phyloP scores from a whole-genome alignment of 2,797 vertebrate genomes.

The Squalus acanthias region DNA sequence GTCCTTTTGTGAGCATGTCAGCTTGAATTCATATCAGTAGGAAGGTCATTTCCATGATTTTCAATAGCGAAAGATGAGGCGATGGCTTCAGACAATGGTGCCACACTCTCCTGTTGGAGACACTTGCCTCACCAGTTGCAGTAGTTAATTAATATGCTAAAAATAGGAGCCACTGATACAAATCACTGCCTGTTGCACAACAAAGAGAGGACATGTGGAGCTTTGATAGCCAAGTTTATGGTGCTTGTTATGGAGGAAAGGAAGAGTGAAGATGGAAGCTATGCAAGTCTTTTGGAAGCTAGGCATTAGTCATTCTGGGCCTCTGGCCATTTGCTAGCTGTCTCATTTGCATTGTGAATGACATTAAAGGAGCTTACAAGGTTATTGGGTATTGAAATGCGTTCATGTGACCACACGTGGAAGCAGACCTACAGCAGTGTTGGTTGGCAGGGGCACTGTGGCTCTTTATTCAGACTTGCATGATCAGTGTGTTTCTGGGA shows the following conservation, averaged over 20 bases:
- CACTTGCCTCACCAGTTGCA: conserved; percentile 61
- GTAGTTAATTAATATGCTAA: conserved; percentile 80
- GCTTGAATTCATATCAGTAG: conserved; percentile 70
- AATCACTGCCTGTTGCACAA: conserved; percentile 68
- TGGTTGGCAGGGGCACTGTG: conserved; percentile 71
- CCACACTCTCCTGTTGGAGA: conserved; percentile 71
- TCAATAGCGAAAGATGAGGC: conserved; percentile 76
- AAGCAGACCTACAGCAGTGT: conserved; percentile 89
- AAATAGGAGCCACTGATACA: conserved; percentile 67
- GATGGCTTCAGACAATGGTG: conserved; percentile 75
- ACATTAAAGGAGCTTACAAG: conserved; percentile 81
- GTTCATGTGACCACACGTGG: conserved; percentile 81
- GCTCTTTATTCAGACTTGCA: conserved; percentile 71
- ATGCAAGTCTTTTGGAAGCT: conserved; percentile 54
- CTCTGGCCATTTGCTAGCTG: conserved; percentile 76
- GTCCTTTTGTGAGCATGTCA: conserved; percentile 68
- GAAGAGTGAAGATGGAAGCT: conserved; percentile 48
- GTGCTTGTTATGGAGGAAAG: conserved; percentile 53
- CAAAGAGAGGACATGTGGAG: conserved; percentile 66
- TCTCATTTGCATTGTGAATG: conserved; percentile 83
- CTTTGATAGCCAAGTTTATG: conserved; percentile 63
- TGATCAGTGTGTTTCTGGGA: conserved; percentile 53
- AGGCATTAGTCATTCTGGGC: conserved; percentile 60
- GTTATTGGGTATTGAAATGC: conserved; percentile 79
- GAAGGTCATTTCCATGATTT: conserved; percentile 70